Percentiles rank a stretch among this genome's conserved stretches.
phyloP scores from a whole-genome alignment of 2,113 vertebrate genomes.

The Neogale vison region DNA sequence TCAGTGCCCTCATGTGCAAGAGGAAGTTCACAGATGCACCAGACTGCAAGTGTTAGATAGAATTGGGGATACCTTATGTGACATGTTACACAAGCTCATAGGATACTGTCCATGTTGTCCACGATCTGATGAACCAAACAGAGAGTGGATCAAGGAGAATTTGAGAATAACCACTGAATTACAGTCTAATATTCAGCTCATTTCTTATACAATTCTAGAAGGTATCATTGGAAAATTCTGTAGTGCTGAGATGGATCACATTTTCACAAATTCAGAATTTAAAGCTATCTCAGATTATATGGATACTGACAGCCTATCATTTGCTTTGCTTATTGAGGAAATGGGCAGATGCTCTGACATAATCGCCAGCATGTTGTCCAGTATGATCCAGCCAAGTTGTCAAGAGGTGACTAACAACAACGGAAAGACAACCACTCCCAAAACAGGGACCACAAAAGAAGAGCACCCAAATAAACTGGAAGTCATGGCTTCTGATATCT shows the following conservation, averaged over 20 bases:
- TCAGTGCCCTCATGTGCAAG: not conserved
- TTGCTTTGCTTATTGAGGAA: conserved; percentile 21
- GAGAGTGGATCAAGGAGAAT: not conserved
- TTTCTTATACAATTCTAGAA: conserved; percentile 47
- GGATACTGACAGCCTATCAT: not conserved
- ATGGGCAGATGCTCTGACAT: not conserved
- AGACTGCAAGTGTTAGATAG: conserved; percentile 28
- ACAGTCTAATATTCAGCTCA: not conserved
- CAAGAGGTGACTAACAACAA: not conserved
- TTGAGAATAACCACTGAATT: not conserved
- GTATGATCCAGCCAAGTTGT: not conserved
- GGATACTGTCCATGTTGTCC: not conserved
- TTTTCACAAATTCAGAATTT: not conserved
- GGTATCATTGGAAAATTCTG: conserved; percentile 44
- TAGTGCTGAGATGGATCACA: not conserved
- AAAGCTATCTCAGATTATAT: not conserved
- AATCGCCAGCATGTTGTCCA: not conserved
- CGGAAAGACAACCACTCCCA: not conserved
- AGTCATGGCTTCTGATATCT: not conserved
- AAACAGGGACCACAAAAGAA: not conserved
- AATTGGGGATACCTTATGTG: not conserved
- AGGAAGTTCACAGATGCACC: not conserved
- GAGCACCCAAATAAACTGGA: not conserved
- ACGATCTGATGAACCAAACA: not conserved
- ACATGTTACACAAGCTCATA: conserved; percentile 24